Conservation (phyloP, 2,888 invertebrate genomes). For the Drosophila phalerata region DNA sequence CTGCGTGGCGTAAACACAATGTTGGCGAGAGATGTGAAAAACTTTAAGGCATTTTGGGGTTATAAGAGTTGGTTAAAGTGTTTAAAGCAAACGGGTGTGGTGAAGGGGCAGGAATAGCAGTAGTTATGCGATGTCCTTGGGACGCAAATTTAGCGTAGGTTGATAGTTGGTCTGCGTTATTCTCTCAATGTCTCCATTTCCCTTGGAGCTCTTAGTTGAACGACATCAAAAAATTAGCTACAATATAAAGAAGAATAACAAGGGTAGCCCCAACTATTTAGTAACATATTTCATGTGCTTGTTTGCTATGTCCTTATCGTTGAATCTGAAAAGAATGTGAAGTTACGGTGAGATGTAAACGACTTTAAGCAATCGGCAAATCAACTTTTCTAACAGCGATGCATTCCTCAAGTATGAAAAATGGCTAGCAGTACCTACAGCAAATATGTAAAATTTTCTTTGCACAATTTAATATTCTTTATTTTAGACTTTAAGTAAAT, state of each 20-base stretch:
- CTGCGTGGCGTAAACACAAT: constrained; percentile 31
- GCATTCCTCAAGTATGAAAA: no score
- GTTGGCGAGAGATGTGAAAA: neutral
- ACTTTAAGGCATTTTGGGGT: constrained; percentile 45
- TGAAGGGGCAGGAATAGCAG: neutral
- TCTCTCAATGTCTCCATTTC: neutral
- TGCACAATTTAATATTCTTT: no score
- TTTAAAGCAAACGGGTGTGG: constrained; percentile 17
- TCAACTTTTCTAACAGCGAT: no score
- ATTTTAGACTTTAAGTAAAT: no score
- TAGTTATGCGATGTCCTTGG: constrained; percentile 26
- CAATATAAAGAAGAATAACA: constrained; percentile 12
- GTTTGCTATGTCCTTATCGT: neutral
- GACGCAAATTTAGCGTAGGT: constrained; percentile 51
- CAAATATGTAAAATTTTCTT: no score
- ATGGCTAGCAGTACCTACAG: no score
- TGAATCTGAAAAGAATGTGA: neutral
- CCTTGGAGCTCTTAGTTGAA: neutral
- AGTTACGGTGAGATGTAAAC: no score
- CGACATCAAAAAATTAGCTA: constrained; percentile 6
- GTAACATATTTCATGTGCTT: constrained; percentile 21
- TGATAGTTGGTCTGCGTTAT: constrained; percentile 30
- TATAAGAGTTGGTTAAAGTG: constrained; percentile 39
- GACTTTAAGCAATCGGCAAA: no score
- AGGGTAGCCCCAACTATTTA: constrained; percentile 31